Base-by-base conservation (phyloP, 1,140 invertebrate species). In the Temnothorax nylanderi region DNA sequence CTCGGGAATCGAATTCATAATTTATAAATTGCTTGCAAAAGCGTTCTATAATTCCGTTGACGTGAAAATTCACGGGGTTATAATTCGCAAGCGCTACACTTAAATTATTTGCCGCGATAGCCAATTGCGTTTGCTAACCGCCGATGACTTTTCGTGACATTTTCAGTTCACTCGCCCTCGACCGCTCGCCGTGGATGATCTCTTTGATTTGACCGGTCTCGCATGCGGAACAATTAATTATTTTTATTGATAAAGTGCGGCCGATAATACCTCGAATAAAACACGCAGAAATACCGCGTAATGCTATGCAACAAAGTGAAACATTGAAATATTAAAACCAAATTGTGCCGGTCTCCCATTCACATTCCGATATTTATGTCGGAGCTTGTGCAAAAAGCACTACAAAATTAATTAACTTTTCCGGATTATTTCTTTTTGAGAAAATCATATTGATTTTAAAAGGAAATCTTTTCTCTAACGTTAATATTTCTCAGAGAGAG, bases 141-240 rank as follows among this genome's bases (percentile, higher is more conserved):
- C 54, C 54, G 69, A 47, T 81, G 67, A 72, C 67, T 82, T 82
- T 82, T 47, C 41, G 80, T 26, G 41, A 74, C 37, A 47, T 82
- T 82, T 82, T 47, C 51, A 74, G 26, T 5, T 34, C 8, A 44
- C 26, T 47, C 41, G 34, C 76, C 5, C 56, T 47, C 60, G 13
- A 64, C 2, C 60, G 26, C 18, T 7, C n/a, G 32, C 5, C 34
- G 47, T 37, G 41, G 74, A 47, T 84, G 69, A 84, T 84, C 80
- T 56, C 54, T 84, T 84, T 75, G 69, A 84, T 62, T 84, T 37
- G 54, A 84, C 58, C 54, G 18, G 10, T 21, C 16, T 54, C 18
- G n/a, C 2, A 56, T 47, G 69, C 69, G 80, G 51, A 74, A 74
- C 80, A 84, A 84, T 84, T 84, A 84, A 84, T 84, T 84, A 84